Evolutionary conservation across 2,888 invertebrate genomes (phyloP).

Genomic region (Nebria salina): DNA sequence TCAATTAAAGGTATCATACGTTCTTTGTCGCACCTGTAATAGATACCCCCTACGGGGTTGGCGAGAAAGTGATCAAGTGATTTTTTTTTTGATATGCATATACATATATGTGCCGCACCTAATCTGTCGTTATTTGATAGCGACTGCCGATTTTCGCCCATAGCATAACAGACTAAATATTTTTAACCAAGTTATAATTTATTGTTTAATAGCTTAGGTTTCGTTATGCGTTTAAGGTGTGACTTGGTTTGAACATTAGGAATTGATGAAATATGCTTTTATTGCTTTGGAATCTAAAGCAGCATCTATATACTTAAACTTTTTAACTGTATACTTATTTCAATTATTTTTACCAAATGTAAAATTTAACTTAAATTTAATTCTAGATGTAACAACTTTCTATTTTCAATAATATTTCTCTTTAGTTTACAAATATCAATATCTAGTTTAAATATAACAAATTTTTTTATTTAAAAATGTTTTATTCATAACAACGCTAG

Average conservation of each 20-base stretch:
- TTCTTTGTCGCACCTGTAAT: background rate
- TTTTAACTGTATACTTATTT: too few relatives aligned
- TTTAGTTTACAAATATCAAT: too few relatives aligned
- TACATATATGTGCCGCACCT: conserved; percentile 4
- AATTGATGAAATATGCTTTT: background rate
- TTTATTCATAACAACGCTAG: too few relatives aligned
- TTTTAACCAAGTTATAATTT: conserved; percentile 29
- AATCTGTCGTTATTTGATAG: conserved; percentile 5
- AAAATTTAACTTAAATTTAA: too few relatives aligned
- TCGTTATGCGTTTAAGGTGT: conserved; percentile 23
- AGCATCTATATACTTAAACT: too few relatives aligned
- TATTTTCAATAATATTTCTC: too few relatives aligned
- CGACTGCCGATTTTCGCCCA: conserved; percentile 18
- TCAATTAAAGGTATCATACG: background rate
- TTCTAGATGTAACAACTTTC: too few relatives aligned
- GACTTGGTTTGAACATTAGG: conserved; percentile 13
- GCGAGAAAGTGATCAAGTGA: background rate
- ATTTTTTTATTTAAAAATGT: too few relatives aligned
- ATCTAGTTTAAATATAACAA: too few relatives aligned
- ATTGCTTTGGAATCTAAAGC: too few relatives aligned
- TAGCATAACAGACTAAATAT: conserved; percentile 15
- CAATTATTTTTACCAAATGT: too few relatives aligned
- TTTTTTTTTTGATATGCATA: background rate
- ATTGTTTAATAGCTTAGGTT: conserved; percentile 22
- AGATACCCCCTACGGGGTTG: background rate